Base-by-base conservation (phyloP, 2,888 invertebrate species). In the Anticlea derivata region DNA sequence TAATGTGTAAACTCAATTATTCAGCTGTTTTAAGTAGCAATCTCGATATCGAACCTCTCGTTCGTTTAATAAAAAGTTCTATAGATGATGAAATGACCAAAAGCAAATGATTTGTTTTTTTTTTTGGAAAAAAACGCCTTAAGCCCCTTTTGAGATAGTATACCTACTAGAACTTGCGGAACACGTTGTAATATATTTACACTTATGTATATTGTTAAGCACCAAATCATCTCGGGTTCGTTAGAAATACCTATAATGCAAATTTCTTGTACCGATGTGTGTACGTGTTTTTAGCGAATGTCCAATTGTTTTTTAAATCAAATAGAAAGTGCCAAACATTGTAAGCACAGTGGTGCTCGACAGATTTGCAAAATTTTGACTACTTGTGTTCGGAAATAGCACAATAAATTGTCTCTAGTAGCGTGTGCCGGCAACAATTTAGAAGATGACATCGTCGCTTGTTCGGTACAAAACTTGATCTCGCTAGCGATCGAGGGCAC, bases 311-410 rank as follows among this genome's bases (percentile, higher is more conserved):
- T 67, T 60, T 60, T 74, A 81, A 71, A 77, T 61, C 75, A 80
- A 78, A 80, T 53, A 83, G 79, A 84, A 82, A 83, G 87, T 87
- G 88, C 87, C 86, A 82, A 79, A 87, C 84, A 86, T 84, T 78
- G 75, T 67, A 89, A 89, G 89, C 88, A 88, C 89, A 86, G 85
- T 77, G 84, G 89, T 88, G 87, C 86, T 87, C 75, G 80, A 82
- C 68, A 85, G 83, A 75, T 77, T 79, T 82, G 82, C 81, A 75
- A 78, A 83, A 80, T 83, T 83, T 69, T 83, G 86, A 75, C 86
- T 87, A 88, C 80, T 62, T 70, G 86, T 83, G 84, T 75, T 76
- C 68, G 67, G 74, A 78, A 76, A 74, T 66, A 78, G 83, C 76
- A 72, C 80, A 74, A n/a, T n/a, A n/a, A n/a, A 68, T 69, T 68